Evolutionary conservation across 1,140 invertebrate genomes (phyloP), one percentile per base, ranked within the genome.

Genomic region (Hormaphis cornu): DNA sequence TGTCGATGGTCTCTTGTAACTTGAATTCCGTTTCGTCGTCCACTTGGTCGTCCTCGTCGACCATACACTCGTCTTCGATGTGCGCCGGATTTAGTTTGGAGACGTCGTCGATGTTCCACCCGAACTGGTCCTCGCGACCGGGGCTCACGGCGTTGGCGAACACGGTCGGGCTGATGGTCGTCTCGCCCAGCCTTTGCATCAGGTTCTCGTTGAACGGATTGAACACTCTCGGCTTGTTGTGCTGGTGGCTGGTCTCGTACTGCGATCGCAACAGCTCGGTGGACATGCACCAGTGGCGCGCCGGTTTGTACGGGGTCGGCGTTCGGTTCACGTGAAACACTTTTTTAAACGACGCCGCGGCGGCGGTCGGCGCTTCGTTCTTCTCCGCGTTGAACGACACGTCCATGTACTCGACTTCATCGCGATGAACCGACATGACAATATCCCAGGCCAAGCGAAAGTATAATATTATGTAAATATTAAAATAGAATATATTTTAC

Each of bases 31-130:
- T 70, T 54, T 72, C 69, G 30, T 70, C 40, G 30, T 71, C 70
- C 9, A 71, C 26, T 28, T 46, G 54, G 33, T 71, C n/a, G n/a
- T n/a, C 71, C 0, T 66, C 61, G 1, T 66, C 61, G 1, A 66
- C 28, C 26, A 61, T 71, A 35, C 48, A 48, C 18, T 70, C 69
- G 42, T 72, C 71, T 61, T 72, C 71, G 12, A 72, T 72, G n/a
- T 70, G 50, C 26, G 54, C 71, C 12, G 71, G 71, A 33, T 61
- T 35, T 18, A 70, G n/a, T 46, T 61, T 70, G 9, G 71, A 72
- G 14, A 72, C 35, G 54, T 72, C 71, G 7, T 72, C 71, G 4
- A 72, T 72, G 42, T 56, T 70, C 71, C 71, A 72, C n/a, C 35
- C 30, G 35, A 70, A 70, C 6, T 72, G 56, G 1, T 44, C 66